Base-by-base conservation (phyloP, 2,888 invertebrate species). In the Melieria omissa region DNA sequence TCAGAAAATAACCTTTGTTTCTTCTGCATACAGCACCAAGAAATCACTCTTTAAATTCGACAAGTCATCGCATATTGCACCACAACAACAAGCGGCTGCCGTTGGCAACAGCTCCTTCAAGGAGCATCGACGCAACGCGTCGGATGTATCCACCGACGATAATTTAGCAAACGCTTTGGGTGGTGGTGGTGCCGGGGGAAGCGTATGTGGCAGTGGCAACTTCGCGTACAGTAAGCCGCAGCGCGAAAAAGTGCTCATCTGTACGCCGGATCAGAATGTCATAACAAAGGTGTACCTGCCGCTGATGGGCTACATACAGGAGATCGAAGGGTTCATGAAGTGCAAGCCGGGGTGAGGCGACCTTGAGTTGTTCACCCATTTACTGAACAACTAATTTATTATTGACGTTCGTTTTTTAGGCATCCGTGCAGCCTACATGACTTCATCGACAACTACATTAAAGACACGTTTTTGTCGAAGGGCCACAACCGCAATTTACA, bases 371-470 rank as follows among this genome's bases (percentile, higher is more conserved):
- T 8, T 42, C 10, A 58, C 12, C 6, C 3, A 57, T 70, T 29
- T 70, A 52, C 55, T 41, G 7, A 54, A 29, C 47, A 65, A 62
- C 73, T 68, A 74, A 66, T 69, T 70, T 73, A 44, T 55, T 55
- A 16, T 72, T 12, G 66, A 8, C 16, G 7, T 69, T 12, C 5
- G 54, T 46, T 12, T 44, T 82, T 16, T 75, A 90, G 90, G 16
- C 89, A 89, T 80, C 89, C 93, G 60, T 95, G 95, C 82, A 92
- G 93, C 4, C 88, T 97, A 70, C 93, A 95, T 81, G 92, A 92
- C 75, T 97, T 96, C 87, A 88, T 98, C 70, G 92, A 93, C 62
- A 93, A 95, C 84, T 95, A 96, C 87, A 93, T 97, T 42, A 93
- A 93, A 78, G 93, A 95, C 80, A 93, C 93, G 7, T 98, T 96